These are phyloP conservation scores for Phocoena phocoena DNA, from an alignment of 2,113 vertebrate genomes.

Conservation along the genomic window DNA sequence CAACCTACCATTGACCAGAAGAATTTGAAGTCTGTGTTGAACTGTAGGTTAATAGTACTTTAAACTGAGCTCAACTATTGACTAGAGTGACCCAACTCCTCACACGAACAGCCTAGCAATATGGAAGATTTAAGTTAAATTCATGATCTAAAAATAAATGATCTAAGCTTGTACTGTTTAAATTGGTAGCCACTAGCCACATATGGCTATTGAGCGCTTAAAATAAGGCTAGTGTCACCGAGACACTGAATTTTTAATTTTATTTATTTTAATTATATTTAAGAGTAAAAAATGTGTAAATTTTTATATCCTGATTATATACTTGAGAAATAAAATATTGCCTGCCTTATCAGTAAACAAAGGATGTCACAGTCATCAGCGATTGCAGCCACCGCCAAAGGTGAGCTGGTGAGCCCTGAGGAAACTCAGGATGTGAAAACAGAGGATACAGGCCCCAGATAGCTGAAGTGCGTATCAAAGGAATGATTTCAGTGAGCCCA, in stretches of 20 bases:
- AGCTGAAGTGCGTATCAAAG: no score
- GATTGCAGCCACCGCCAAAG: no score
- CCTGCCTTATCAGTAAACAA: no score
- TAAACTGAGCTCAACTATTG: neutral
- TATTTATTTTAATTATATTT: neutral
- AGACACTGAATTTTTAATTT: neutral
- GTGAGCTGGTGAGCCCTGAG: no score
- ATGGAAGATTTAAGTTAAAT: neutral
- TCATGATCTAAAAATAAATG: neutral
- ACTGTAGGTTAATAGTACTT: neutral
- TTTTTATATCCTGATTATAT: neutral
- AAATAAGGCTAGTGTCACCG: neutral
- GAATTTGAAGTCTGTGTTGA: neutral
- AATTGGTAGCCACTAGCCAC: neutral
- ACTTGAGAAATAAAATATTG: no score
- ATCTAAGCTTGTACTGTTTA: neutral
- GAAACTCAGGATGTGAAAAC: no score
- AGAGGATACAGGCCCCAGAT: no score
- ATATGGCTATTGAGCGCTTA: neutral
- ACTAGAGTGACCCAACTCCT: neutral
- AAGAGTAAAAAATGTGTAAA: neutral
- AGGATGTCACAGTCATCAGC: no score
- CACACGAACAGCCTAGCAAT: neutral
- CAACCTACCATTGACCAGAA: neutral
- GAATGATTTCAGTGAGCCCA: no score